phyloP scores from a whole-genome alignment of 2,888 invertebrate species.

The Ochropacha duplaris region DNA sequence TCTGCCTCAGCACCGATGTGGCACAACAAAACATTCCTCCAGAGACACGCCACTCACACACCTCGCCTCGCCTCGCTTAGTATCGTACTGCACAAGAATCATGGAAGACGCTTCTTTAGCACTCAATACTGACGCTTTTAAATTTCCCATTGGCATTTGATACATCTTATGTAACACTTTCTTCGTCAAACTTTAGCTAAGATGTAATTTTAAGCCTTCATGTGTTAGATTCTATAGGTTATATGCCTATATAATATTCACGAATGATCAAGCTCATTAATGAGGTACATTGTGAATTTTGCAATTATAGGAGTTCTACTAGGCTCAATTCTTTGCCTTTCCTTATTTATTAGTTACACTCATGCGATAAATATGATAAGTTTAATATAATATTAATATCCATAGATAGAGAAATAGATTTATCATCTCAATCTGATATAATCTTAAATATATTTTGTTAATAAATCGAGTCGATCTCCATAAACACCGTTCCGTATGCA shows the following conservation, averaged over 20 bases:
- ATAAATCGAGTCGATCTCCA: neutral
- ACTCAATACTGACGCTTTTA: neutral
- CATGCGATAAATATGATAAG: neutral
- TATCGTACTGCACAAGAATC: neutral
- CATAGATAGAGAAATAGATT: no score
- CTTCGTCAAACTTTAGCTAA: no score
- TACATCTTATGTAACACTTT: neutral
- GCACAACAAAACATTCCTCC: conserved; percentile 32
- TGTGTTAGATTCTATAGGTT: no score
- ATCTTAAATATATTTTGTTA: neutral
- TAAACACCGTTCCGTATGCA: neutral
- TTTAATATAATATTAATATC: no score
- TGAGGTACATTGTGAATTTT: neutral
- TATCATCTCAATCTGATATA: neutral
- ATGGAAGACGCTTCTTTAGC: neutral
- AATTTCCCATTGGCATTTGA: neutral
- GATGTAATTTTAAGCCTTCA: no score
- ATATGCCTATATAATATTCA: neutral
- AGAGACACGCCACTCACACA: conserved; percentile 31
- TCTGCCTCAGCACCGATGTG: conserved; percentile 6
- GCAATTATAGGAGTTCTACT: neutral
- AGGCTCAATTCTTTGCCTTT: neutral
- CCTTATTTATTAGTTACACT: neutral
- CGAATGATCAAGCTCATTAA: neutral
- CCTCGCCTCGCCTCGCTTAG: conserved; percentile 25